Base-by-base conservation (phyloP, 64 coral and sea anemone species). In the Montipora foliosa region DNA sequence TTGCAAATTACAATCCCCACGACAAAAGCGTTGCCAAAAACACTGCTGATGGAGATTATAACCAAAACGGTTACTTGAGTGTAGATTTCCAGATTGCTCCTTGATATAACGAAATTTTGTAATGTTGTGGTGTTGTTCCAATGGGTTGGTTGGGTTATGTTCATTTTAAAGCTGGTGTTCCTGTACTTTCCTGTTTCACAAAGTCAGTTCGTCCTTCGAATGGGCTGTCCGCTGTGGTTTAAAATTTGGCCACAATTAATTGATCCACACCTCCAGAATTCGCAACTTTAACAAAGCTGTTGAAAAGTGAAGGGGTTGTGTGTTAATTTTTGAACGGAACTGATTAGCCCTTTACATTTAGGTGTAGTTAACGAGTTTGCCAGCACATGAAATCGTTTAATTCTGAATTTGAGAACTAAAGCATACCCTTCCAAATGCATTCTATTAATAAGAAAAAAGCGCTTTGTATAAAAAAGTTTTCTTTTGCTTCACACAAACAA, bases 11-110 rank as follows among this genome's bases (percentile, higher is more conserved):
- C 64, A 5, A 96, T 77, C 0, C 88, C 75, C 7, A 95, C 66
- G 1, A 96, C 98, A 0, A 95, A 66, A 1, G 13, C 10, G 59
- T 99, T 99, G 7, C 98, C 98, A 0, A 96, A 72, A 29, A 99
- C 83, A 3, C 96, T 96, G 16, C 86, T 67, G 49, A 98, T 49
- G 55, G 78, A 81, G 5, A 95, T 91, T 6, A 99, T 9, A 5
- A 96, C 75, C 2, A 99, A 75, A 66, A 90, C 48, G n/a, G 24
- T 16, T 0, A 62, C 89, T 60, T 95, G 96, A 8, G 47, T 22
- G 47, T 71, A 86, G 0, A 86, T 20, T 71, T 86, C 64, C 13
- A 51, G 64, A 6, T 86, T 46, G 22, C 44, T 86, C 13, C 82
- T 71, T 50, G 14, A 46, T 19, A n/a, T 44, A 24, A 82, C 0